Evolutionary conservation across 2,888 invertebrate genomes (phyloP), one percentile per base, ranked within the genome.

Genomic region (Drosophila mettleri): DNA sequence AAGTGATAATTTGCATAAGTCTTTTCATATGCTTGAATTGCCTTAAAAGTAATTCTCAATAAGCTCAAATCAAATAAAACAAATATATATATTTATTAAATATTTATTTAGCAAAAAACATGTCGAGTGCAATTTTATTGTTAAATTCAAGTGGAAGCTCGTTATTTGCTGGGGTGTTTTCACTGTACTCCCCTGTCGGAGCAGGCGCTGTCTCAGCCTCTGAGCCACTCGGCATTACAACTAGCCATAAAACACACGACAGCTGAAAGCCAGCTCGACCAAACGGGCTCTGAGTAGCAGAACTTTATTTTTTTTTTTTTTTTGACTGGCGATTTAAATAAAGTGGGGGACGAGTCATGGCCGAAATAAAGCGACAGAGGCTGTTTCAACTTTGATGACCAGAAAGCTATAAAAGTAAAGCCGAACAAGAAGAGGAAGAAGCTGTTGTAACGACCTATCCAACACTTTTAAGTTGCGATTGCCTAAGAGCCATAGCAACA

Each of bases 371-470:
- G 78, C 78, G 64, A 58, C 75, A 5, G 24, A 75, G 76, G 80
- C 84, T 86, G 67, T 88, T 88, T 86, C 66, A 83, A 88, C 84
- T 83, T 86, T 88, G 84, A 88, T 83, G 74, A 74, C 78, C 77
- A 66, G 64, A 34, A 64, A 34, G 71, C 59, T 45, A 66, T 88
- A 84, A 78, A 83, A 74, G 34, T 66, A n/a, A 31, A 48, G 33
- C 9, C 4, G 33, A 39, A 52, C 12, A 46, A 12, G 27, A 5
- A 27, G 24, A 24, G 33, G 49, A 9, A n/a, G 49, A 41, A 4
- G 31, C 7, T 9, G 14, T 8, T 10, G 16, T 14, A 27, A 51
- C 34, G 27, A 68, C 55, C 55, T 60, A 62, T 68, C 55, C 62
- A 74, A 53, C 78, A 74, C 52, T 59, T 62, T 52, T 58, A 24